These are phyloP conservation scores for Arrhopalites spinosus DNA, from an alignment of 2,888 invertebrate species.

Conservation along the genomic window DNA sequence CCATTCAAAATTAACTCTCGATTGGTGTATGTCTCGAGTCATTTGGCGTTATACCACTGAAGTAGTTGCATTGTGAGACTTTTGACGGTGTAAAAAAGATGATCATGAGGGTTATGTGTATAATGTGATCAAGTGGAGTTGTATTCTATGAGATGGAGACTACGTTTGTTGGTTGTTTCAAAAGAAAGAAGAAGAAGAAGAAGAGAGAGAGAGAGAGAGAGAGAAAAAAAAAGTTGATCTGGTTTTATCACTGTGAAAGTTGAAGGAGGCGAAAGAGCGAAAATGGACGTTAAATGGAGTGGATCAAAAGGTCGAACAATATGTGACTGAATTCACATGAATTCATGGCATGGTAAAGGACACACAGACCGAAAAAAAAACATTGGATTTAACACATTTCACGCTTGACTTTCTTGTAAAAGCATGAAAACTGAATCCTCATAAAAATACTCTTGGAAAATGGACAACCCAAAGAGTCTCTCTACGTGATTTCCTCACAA, in stretches of 20 bases:
- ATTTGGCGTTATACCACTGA: too few species aligned
- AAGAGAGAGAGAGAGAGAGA: background rate
- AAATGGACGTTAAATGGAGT: constrained; percentile 46
- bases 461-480: constrained; percentile 23
- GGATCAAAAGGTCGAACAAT: constrained; percentile 41
- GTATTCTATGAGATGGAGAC: background rate
- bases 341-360: background rate
- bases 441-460: constrained; percentile 35
- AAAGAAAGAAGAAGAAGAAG: background rate
- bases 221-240: constrained; percentile 18
- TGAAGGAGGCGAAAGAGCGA: constrained; percentile 27
- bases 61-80: too few species aligned
- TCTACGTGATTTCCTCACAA: constrained; percentile 20
- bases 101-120: background rate
- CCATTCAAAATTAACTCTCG: too few species aligned
- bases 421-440: constrained; percentile 33
- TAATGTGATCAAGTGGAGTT: constrained; percentile 7
- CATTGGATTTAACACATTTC: constrained; percentile 41
- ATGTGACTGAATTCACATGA: constrained; percentile 37
- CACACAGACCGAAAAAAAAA: constrained; percentile 16
- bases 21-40: too few species aligned
- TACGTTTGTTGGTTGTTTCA: background rate
- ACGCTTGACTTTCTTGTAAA: constrained; percentile 34
- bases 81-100: too few species aligned
- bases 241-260: constrained; percentile 13